A percentile compares a stretch with the other conserved stretches of the same genome.
These are phyloP conservation scores for Bucorvus abyssinicus DNA, from an alignment of 2,797 vertebrate genomes.

Conservation along the genomic window DNA sequence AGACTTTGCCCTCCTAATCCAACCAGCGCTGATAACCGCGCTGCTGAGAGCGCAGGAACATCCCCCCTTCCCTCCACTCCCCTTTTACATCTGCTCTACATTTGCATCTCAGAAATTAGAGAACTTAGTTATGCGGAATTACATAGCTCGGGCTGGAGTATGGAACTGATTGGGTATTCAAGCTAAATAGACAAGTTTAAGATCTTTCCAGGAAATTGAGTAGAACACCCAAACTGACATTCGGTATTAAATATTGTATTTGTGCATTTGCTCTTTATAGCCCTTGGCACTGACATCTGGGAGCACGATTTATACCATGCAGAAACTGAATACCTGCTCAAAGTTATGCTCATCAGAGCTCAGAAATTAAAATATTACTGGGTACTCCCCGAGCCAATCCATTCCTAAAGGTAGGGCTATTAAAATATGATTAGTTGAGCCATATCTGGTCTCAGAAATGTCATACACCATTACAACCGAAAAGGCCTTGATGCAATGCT, in stretches of 20 bases:
- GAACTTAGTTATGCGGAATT: slow-evolving; percentile 71
- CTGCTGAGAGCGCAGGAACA: slow-evolving; percentile 55
- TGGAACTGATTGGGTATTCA: slow-evolving; percentile 75
- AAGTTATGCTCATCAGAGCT: slow-evolving; percentile 76
- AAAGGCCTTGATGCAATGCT: slow-evolving; percentile 59
- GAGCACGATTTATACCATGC: slow-evolving; percentile 53
- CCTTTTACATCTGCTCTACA: slow-evolving; percentile 81
- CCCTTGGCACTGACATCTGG: slow-evolving; percentile 77
- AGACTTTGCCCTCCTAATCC: background rate
- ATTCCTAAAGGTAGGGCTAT: slow-evolving; percentile 74
- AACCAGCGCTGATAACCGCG: slow-evolving; percentile 1
- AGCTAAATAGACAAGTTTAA: slow-evolving; percentile 74
- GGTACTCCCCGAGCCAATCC: slow-evolving; percentile 41
- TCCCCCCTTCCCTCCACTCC: slow-evolving; percentile 47
- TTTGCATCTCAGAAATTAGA: slow-evolving; percentile 81
- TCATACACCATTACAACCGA: slow-evolving; percentile 78
- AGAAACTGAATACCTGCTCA: slow-evolving; percentile 78
- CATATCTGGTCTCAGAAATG: slow-evolving; percentile 75
- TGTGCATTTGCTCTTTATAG: slow-evolving; percentile 57
- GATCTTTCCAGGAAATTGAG: slow-evolving; percentile 83
- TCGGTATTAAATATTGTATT: slow-evolving; percentile 76
- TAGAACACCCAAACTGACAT: slow-evolving; percentile 82
- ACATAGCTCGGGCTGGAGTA: slow-evolving; percentile 57
- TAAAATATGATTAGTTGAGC: slow-evolving; percentile 78
- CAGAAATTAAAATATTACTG: slow-evolving; percentile 77